A percentile compares a stretch with the other conserved stretches of the same genome.
phyloP scores from a whole-genome alignment of 1,140 invertebrate species.

The Rhynchophorus ferrugineus region DNA sequence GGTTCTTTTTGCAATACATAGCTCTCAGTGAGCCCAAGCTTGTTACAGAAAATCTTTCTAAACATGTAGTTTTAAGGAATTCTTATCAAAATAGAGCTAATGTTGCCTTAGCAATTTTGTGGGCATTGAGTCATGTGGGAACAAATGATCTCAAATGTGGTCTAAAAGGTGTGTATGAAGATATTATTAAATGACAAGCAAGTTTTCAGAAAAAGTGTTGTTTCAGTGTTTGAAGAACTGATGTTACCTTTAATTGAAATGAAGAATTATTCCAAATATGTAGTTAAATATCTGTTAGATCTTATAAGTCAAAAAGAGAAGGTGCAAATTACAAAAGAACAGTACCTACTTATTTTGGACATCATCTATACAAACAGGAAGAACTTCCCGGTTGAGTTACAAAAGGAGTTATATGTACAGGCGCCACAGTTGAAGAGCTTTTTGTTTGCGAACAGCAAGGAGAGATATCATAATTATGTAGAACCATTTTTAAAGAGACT shows the following conservation, averaged over 20 bases:
- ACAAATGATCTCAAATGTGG: conserved; percentile 58
- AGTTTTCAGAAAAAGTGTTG: background rate
- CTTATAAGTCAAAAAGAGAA: conserved; percentile 42
- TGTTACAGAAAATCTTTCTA: conserved; percentile 51
- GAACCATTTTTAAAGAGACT: conserved; percentile 44
- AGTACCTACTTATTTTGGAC: conserved; percentile 33
- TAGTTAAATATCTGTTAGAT: conserved; percentile 60
- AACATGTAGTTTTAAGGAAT: conserved; percentile 55
- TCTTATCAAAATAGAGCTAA: conserved; percentile 73
- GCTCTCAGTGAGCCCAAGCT: conserved; percentile 56
- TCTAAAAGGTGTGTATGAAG: conserved; percentile 51
- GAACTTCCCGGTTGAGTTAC: conserved; percentile 32
- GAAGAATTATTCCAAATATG: conserved; percentile 63
- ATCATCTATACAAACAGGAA: conserved; percentile 31
- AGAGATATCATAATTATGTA: conserved; percentile 40
- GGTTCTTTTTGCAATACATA: conserved; percentile 61
- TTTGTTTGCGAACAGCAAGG: conserved; percentile 22
- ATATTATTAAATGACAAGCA: background rate
- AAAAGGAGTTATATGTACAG: conserved; percentile 34
- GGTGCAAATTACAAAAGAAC: conserved; percentile 25
- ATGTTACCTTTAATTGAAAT: conserved; percentile 69
- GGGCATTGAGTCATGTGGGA: conserved; percentile 71
- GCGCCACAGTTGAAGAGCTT: conserved; percentile 39
- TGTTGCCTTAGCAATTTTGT: conserved; percentile 68
- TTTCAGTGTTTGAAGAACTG: conserved; percentile 68